These are phyloP conservation scores for Plodia interpunctella DNA, from an alignment of 1,140 invertebrate species.

Conservation along the genomic window DNA sequence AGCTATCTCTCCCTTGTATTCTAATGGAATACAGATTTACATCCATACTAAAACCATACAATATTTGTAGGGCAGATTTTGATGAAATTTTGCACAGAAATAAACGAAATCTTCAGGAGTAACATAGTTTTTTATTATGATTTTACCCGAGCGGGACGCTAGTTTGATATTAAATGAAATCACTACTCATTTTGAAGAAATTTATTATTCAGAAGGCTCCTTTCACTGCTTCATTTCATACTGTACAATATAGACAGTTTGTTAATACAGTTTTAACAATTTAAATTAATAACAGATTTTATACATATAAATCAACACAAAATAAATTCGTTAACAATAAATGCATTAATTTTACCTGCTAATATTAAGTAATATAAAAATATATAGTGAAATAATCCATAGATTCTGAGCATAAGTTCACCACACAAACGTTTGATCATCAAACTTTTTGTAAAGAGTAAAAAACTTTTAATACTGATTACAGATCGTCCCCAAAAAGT, in stretches of 20 bases:
- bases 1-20: too few species aligned
- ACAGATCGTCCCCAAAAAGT: neutral
- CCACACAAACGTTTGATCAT: constrained; percentile 32
- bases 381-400: constrained; percentile 48
- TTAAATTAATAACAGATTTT: constrained; percentile 45
- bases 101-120: too few species aligned
- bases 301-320: constrained; percentile 52
- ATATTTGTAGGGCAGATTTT: too few species aligned
- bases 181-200: constrained; percentile 14
- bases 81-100: too few species aligned
- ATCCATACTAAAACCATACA: too few species aligned
- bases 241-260: constrained; percentile 25
- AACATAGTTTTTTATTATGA: too few species aligned
- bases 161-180: constrained; percentile 18
- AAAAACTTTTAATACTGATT: constrained; percentile 12
- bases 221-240: constrained; percentile 21
- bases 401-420: constrained; percentile 50
- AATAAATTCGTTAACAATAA: constrained; percentile 75
- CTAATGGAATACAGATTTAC: too few species aligned
- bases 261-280: constrained; percentile 27
- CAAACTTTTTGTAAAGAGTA: constrained; percentile 27
- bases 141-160: too few species aligned
- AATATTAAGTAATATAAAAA: constrained; percentile 55
- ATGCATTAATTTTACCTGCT: constrained; percentile 51
- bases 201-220: constrained; percentile 35